Evolutionary conservation across 2,113 vertebrate species (phyloP), one percentile per base, ranked within the genome.

Genomic region (Alligator mississippiensis): DNA sequence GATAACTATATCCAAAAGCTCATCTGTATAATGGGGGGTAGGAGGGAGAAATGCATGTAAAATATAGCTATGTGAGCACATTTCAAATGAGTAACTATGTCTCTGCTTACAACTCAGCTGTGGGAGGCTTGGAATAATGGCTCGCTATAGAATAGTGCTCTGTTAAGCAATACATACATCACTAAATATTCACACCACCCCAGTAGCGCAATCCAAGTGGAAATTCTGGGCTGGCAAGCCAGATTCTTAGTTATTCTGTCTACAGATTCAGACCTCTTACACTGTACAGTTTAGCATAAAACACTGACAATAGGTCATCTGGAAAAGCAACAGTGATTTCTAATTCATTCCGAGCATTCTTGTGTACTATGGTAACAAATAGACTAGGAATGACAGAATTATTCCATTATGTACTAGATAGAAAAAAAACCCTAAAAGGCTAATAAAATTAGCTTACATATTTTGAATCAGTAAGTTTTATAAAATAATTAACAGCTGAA

Each of bases 41-140:
- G 63, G 78, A 91, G 21, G 92, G 86, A 90, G 94, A 84, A 18
- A 22, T 61, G 55, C 47, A 80, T 64, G 85, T n/a, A 62, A 96
- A 94, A 90, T 34, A 79, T 0, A 55, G 83, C 27, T 76, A 27
- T 3, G 60, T 78, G 82, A 28, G 55, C 1, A 47, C 30, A 88
- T 68, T 88, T 54, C 87, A 92, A 94, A 87, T 5, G 70, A 86
- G 79, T 54, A 55, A n/a, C 1, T 63, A 70, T 88, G 83, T 58
- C 9, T 78, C 60, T 64, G 21, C 14, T 47, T 74, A 11, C 18
- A 87, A 83, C 80, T 66, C 54, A 75, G 63, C 70, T 82, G 77
- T 66, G 78, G 78, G 68, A 88, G 59, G 87, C 76, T 70, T 79
- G 66, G 72, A 74, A 86, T 59, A 89, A 89, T 2, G 21, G 79